Evolutionary conservation across 2,888 invertebrate genomes (phyloP).

Genomic region (Andricus curvator): DNA sequence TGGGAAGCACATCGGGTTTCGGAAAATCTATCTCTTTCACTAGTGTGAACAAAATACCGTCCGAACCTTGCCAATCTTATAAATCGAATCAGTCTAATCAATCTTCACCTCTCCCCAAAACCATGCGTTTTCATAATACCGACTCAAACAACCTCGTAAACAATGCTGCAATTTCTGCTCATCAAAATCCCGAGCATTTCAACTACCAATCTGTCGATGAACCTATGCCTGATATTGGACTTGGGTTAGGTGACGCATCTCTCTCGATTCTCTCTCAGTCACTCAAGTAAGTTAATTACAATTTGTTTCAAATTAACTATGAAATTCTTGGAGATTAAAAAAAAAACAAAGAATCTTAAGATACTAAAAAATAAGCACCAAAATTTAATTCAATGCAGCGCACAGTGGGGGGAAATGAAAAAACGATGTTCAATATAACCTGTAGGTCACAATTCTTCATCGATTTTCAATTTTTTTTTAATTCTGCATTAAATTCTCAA

Average conservation of each 20-base stretch:
- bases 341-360: no score
- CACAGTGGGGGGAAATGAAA: no score
- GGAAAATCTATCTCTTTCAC: constrained; percentile 55
- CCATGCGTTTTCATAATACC: constrained; percentile 42
- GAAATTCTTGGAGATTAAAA: no score
- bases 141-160: neutral
- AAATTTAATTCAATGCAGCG: no score
- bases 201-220: constrained; percentile 42
- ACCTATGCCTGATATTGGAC: constrained; percentile 54
- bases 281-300: constrained; percentile 67
- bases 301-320: neutral
- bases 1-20: constrained; percentile 78
- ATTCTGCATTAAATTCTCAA: no score
- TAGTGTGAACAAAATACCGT: constrained; percentile 50
- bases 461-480: no score
- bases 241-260: constrained; percentile 68
- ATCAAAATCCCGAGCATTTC: neutral
- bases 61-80: constrained; percentile 27
- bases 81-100: constrained; percentile 16
- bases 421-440: no score
- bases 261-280: constrained; percentile 73
- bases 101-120: constrained; percentile 39
- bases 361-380: no score
- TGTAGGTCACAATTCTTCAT: no score
- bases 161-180: neutral